Evolutionary conservation across 2,113 vertebrate genomes (phyloP).

Genomic region (Psittacula cyanocephala): DNA sequence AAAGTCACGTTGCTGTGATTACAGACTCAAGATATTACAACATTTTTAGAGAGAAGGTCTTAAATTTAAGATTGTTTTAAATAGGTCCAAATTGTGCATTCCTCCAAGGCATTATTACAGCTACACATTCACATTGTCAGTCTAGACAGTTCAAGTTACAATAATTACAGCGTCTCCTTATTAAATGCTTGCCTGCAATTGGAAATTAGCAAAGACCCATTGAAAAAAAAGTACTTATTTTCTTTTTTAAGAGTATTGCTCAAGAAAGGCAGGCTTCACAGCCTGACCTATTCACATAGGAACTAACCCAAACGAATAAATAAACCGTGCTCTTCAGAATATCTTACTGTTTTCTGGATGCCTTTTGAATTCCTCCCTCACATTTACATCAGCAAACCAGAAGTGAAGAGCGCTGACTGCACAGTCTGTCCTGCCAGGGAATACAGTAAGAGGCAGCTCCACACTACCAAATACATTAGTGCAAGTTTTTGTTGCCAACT

Average conservation of each 20-base stretch:
- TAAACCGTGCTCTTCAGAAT: not conserved
- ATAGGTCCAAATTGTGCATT: not conserved
- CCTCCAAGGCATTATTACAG: not conserved
- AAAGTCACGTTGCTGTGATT: not conserved
- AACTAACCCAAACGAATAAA: not conserved
- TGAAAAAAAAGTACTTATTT: not conserved
- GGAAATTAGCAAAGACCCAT: not conserved
- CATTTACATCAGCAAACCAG: not conserved
- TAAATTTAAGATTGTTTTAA: not conserved
- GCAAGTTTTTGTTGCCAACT: not conserved
- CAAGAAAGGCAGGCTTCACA: not conserved
- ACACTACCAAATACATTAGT: not conserved
- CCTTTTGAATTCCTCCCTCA: not conserved
- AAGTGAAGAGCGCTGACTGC: not conserved
- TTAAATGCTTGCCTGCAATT: not conserved
- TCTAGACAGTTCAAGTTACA: not conserved
- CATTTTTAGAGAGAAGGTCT: not conserved
- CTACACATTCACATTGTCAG: not conserved
- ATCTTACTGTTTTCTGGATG: not conserved
- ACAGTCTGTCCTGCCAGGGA: slow-evolving; percentile 1
- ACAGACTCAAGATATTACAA: not conserved
- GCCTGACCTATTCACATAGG: not conserved
- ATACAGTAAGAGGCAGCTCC: not conserved
- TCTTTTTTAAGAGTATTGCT: not conserved
- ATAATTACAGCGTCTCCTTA: not conserved